A percentile compares a stretch with the other conserved stretches of the same genome.
These are phyloP conservation scores for Catalaphyllia jardinei DNA, from an alignment of 64 coral and sea anemone species.

Conservation along the genomic window DNA sequence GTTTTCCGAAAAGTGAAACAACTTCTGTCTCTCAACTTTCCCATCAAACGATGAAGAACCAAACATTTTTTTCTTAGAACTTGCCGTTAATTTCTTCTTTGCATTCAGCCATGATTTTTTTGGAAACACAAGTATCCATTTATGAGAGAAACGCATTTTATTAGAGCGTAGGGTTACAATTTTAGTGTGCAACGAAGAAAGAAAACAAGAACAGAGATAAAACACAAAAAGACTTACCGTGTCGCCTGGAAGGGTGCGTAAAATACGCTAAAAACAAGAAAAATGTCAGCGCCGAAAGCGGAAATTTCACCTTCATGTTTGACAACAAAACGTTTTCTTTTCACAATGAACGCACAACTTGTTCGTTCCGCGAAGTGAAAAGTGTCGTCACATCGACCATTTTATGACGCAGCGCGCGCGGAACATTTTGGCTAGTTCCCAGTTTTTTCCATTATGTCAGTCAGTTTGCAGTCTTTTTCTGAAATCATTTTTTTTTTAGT, in stretches of 20 bases:
- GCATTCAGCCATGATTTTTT: too few species aligned
- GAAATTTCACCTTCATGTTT: not conserved
- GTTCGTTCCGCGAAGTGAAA: constrained; percentile 7
- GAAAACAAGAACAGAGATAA: not conserved
- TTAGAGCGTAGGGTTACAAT: too few species aligned
- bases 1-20: not conserved
- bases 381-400: not conserved
- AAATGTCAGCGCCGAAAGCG: not conserved
- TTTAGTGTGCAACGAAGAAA: too few species aligned
- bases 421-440: not conserved
- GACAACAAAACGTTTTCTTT: not conserved
- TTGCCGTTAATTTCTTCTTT: not conserved
- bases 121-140: too few species aligned
- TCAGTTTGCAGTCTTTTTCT: too few species aligned
- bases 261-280: not conserved
- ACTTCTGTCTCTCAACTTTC: not conserved
- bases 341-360: constrained; percentile 3
- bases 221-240: too few species aligned
- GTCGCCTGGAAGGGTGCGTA: too few species aligned
- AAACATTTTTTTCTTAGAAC: not conserved
- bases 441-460: too few species aligned
- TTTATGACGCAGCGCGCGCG: not conserved
- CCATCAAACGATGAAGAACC: not conserved
- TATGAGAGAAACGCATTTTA: too few species aligned
- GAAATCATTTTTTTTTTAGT: too few species aligned